Conservation (phyloP, 2,797 vertebrate genomes). For the Enteromius treurensis region DNA sequence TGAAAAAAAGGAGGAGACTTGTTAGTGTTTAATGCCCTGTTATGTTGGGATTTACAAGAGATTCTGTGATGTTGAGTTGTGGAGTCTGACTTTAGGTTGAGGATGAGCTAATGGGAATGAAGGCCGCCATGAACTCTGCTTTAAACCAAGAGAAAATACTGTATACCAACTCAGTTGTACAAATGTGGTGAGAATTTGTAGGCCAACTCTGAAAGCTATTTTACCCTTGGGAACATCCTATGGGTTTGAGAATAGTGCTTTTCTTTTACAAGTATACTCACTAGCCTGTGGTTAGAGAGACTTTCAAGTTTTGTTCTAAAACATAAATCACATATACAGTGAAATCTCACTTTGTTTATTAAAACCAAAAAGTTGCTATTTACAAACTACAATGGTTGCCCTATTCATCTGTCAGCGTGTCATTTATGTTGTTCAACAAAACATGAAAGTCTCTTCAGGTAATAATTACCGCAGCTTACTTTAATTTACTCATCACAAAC, state of each 20-base stretch:
- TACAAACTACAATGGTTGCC: neutral
- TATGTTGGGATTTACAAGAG: constrained; percentile 25
- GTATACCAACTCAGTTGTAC: neutral
- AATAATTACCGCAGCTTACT: neutral
- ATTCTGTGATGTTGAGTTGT: constrained; percentile 19
- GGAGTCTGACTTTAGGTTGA: neutral
- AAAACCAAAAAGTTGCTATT: neutral
- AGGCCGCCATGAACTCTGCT: neutral
- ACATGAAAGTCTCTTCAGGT: neutral
- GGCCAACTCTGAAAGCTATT: constrained; percentile 3
- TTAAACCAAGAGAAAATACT: neutral
- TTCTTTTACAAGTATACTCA: neutral
- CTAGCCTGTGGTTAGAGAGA: neutral
- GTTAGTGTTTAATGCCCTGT: constrained; percentile 32
- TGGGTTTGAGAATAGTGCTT: neutral
- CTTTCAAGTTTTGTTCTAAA: neutral
- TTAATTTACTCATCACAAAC: neutral
- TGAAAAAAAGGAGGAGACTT: constrained; percentile 26
- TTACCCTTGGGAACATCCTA: constrained; percentile 4
- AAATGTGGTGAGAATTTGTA: neutral
- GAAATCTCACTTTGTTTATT: neutral
- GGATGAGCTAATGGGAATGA: neutral
- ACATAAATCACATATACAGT: neutral
- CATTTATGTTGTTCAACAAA: neutral
- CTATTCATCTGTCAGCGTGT: neutral